These are phyloP conservation scores for Cryptocephalus moraei DNA, from an alignment of 2,888 invertebrate species.

Conservation along the genomic window DNA sequence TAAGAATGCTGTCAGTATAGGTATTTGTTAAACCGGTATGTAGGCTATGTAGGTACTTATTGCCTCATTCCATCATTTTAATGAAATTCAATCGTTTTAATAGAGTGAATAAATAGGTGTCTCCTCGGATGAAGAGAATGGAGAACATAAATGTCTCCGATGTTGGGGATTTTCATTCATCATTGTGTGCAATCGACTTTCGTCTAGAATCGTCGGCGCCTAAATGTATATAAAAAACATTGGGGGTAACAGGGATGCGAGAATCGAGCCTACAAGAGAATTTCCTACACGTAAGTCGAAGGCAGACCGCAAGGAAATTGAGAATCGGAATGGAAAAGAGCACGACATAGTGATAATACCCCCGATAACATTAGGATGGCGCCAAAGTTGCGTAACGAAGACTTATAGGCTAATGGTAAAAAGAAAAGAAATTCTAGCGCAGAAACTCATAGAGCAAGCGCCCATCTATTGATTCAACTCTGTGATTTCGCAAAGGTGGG, in stretches of 20 bases:
- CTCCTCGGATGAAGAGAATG: no score
- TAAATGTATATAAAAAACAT: constrained; percentile 4
- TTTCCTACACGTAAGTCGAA: background rate
- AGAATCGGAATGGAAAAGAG: background rate
- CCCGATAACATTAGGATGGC: constrained; percentile 4
- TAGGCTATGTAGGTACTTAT: no score
- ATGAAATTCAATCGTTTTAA: no score
- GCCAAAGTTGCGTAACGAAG: constrained; percentile 12
- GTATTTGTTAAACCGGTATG: no score
- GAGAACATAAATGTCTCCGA: no score
- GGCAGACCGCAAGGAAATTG: background rate
- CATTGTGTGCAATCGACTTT: no score
- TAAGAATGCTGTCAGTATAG: no score
- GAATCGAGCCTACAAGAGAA: constrained; percentile 1
- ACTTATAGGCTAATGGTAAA: constrained; percentile 5
- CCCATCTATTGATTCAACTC: constrained; percentile 27
- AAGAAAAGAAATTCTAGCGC: constrained; percentile 5
- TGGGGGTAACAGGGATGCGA: constrained; percentile 8
- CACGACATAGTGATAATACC: constrained; percentile 2
- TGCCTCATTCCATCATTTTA: no score
- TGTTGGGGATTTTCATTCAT: no score
- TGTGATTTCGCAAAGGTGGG: constrained; percentile 28
- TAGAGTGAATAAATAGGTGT: no score
- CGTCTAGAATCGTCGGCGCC: background rate
- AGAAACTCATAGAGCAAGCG: constrained; percentile 25